Percentiles rank a stretch among this genome's conserved stretches.
Conservation (phyloP, 1,140 invertebrate species). For the Diplogasteroides magnus region DNA sequence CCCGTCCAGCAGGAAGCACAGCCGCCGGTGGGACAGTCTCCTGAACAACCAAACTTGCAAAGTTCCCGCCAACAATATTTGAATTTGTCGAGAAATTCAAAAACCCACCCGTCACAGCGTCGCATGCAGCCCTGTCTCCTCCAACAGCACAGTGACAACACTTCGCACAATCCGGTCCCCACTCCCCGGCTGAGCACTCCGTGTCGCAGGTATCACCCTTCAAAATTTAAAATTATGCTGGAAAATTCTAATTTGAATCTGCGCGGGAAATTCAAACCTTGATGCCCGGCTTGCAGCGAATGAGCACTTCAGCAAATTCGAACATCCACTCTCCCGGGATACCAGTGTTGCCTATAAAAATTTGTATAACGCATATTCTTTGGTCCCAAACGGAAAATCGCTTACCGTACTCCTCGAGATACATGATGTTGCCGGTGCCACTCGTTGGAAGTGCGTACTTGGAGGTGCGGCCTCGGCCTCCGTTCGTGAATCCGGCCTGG, state of each 20-base stretch:
- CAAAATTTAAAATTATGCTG: constrained; percentile 20
- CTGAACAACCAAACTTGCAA: too few relatives aligned
- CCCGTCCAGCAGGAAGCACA: constrained; percentile 49
- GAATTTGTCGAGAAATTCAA: too few relatives aligned
- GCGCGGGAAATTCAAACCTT: constrained; percentile 55
- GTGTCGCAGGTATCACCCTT: constrained; percentile 12
- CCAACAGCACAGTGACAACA: constrained; percentile 51
- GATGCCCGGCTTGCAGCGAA: constrained; percentile 50
- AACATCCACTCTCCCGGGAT: constrained; percentile 56
- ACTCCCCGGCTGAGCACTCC: constrained; percentile 46
- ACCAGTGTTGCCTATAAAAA: constrained; percentile 10
- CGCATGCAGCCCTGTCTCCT: neutral
- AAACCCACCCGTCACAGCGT: too few relatives aligned
- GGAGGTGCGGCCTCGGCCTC: constrained; percentile 38
- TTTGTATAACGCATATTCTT: neutral
- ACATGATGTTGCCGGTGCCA: constrained; percentile 56
- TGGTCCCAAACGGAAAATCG: neutral
- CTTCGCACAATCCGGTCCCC: constrained; percentile 46
- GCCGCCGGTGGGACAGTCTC: constrained; percentile 27
- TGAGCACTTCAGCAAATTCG: constrained; percentile 33
- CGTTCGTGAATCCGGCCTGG: constrained; percentile 51
- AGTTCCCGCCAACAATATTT: too few relatives aligned
- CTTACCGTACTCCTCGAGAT: constrained; percentile 52
- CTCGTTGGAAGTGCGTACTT: constrained; percentile 50
- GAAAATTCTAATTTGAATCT: constrained; percentile 34